Percentiles rank a stretch among this genome's conserved stretches.
Conservation (phyloP, 2,888 invertebrate species). For the Galeruca laticollis region DNA sequence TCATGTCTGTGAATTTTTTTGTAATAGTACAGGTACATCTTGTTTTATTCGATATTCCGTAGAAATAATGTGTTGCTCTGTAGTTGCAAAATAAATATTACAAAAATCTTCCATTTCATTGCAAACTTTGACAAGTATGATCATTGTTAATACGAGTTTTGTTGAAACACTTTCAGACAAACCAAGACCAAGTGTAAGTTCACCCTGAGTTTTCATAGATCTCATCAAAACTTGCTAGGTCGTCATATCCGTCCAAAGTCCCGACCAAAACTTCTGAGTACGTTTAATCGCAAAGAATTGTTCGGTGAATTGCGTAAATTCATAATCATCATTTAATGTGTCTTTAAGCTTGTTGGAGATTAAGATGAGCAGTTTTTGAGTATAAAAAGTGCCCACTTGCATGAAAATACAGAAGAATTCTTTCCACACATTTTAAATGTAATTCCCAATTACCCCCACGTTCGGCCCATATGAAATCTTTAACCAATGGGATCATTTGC, state of each 20-base stretch:
- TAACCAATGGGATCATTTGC: no score
- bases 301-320: conserved; percentile 45
- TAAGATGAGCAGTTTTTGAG: conserved; percentile 50
- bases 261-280: conserved; percentile 47
- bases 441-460: no score
- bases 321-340: conserved; percentile 46
- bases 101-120: no score
- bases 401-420: conserved; percentile 28
- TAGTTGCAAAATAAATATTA: conserved; percentile 47
- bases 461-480: no score
- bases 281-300: conserved; percentile 44
- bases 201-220: no score
- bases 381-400: conserved; percentile 31
- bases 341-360: conserved; percentile 50
- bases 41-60: conserved; percentile 53
- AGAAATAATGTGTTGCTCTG: conserved; percentile 58
- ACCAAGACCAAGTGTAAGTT: no score
- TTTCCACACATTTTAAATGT: conserved; percentile 26
- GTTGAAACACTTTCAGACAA: no score
- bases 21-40: conserved; percentile 55
- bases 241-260: conserved; percentile 45
- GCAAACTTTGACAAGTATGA: no score
- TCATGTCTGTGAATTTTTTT: conserved; percentile 51
- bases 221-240: conserved; percentile 45
- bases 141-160: no score